Percentiles rank a stretch among this genome's conserved stretches.
phyloP scores from a whole-genome alignment of 2,797 vertebrate genomes.

The Megalops cyprinoides region DNA sequence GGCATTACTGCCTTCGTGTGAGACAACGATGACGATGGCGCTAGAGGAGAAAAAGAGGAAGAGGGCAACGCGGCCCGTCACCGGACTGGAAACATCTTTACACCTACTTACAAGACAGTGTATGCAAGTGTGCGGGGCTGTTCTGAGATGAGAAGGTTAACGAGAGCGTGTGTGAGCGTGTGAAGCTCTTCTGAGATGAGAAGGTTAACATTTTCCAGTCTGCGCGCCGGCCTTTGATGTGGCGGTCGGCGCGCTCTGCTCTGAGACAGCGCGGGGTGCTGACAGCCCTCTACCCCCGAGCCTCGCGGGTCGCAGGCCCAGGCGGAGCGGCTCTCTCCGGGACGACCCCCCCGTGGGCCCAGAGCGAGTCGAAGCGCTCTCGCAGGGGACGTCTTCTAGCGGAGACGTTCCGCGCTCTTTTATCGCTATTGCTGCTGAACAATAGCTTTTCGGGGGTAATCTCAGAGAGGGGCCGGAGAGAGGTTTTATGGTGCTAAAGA shows the following conservation, averaged over 20 bases:
- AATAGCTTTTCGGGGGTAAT: background rate
- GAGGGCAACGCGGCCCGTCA: background rate
- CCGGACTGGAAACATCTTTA: slow-evolving; percentile 13
- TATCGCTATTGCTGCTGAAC: background rate
- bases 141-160: background rate
- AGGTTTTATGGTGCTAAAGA: background rate
- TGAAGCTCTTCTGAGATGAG: slow-evolving; percentile 28
- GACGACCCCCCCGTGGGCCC: background rate
- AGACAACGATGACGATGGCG: background rate
- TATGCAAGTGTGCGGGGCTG: background rate
- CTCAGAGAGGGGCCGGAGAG: background rate
- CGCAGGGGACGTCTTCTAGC: no score
- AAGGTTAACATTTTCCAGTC: slow-evolving; percentile 53
- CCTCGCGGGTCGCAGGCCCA: slow-evolving; percentile 21
- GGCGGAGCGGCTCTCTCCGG: background rate
- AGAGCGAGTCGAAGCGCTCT: background rate
- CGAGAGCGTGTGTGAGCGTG: slow-evolving; percentile 22
- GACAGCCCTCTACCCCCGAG: slow-evolving; percentile 37
- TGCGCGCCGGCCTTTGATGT: slow-evolving; percentile 42
- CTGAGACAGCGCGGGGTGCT: slow-evolving; percentile 32
- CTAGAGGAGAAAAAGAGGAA: no score
- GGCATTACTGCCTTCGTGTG: slow-evolving; percentile 20
- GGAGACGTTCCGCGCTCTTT: background rate
- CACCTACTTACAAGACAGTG: slow-evolving; percentile 29
- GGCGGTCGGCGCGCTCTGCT: slow-evolving; percentile 29